Conservation (phyloP, 2,797 vertebrate species). For the Heterohyrax brucei region DNA sequence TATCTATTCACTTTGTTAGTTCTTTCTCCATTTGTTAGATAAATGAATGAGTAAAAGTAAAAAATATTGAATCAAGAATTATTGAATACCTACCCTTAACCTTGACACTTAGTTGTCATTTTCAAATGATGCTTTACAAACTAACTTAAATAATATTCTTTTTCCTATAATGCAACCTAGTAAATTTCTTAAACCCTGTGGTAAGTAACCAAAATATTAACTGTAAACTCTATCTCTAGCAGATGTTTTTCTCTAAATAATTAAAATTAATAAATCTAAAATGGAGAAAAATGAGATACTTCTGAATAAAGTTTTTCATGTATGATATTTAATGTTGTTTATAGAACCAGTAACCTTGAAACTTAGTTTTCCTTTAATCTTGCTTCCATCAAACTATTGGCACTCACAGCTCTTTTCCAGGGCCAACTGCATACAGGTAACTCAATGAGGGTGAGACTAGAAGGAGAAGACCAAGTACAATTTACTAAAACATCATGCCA, state of each 20-base stretch:
- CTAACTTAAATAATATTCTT: neutral
- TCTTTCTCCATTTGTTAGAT: neutral
- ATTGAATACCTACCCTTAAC: neutral
- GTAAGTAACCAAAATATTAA: slow-evolving; percentile 32
- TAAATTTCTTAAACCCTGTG: neutral
- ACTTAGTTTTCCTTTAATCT: neutral
- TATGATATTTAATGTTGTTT: slow-evolving; percentile 5
- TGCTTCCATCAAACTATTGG: neutral
- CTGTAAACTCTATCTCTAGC: neutral
- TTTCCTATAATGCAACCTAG: neutral
- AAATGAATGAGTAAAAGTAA: neutral
- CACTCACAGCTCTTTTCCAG: neutral
- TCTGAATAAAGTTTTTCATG: neutral
- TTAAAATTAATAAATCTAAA: slow-evolving; percentile 25
- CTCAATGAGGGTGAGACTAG: neutral
- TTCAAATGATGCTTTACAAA: neutral
- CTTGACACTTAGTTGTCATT: neutral
- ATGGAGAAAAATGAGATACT: neutral
- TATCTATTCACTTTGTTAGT: neutral
- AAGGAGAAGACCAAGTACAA: neutral
- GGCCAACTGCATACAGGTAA: neutral
- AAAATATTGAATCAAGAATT: neutral
- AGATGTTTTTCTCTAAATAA: slow-evolving; percentile 19
- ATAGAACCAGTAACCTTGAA: neutral
- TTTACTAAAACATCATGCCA: neutral